Percentiles rank a stretch among this genome's conserved stretches.
phyloP scores from a whole-genome alignment of 2,113 vertebrate genomes.

The Gopherus flavomarginatus region DNA sequence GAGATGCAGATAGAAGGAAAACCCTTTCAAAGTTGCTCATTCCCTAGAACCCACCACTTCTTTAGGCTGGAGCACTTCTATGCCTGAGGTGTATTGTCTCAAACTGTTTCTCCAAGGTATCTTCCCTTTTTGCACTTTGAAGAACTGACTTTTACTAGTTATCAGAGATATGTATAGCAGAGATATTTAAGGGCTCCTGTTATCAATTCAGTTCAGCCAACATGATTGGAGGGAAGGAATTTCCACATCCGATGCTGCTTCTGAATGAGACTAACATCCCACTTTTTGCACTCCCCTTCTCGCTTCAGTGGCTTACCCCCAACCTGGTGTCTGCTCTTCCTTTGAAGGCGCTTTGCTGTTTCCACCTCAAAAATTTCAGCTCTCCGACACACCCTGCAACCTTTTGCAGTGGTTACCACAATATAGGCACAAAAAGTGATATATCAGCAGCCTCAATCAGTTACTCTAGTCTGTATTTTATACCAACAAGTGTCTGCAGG shows the following conservation, averaged over 20 bases:
- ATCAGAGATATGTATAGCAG: neutral
- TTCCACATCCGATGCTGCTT: neutral
- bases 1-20: rapidly evolving
- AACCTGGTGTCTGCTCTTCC: neutral
- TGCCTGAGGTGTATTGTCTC: constrained; percentile 6
- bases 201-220: neutral
- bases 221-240: neutral
- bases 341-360: neutral
- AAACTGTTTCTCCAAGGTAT: neutral
- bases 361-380: neutral
- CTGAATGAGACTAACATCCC: neutral
- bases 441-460: neutral
- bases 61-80: neutral
- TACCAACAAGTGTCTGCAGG: neutral
- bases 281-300: neutral
- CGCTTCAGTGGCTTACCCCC: neutral
- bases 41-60: neutral
- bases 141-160: neutral
- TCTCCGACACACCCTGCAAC: neutral
- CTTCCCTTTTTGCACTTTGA: constrained; percentile 35
- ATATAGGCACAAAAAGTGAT: neutral
- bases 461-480: neutral
- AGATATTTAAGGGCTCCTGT: neutral
- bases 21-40: neutral
- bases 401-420: neutral